A percentile compares a stretch with the other conserved stretches of the same genome.
These are phyloP conservation scores for Lota lota DNA, from an alignment of 2,113 vertebrate species.

Conservation along the genomic window DNA sequence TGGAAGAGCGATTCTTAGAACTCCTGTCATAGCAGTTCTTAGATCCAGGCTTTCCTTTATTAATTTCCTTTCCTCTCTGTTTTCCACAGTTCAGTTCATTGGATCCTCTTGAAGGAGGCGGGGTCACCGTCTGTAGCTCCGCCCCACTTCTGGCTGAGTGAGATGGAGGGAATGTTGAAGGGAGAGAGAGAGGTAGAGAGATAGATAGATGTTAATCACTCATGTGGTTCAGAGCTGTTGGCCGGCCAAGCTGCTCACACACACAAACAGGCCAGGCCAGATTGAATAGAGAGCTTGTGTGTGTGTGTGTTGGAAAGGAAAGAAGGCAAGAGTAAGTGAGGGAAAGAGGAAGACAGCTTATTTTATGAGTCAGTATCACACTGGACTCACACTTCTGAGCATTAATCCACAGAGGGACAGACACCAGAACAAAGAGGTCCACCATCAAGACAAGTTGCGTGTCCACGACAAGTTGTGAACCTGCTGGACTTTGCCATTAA, in stretches of 20 bases:
- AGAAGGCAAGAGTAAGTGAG: not conserved
- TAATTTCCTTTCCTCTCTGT: slow-evolving; percentile 37
- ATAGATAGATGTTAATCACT: slow-evolving; percentile 72
- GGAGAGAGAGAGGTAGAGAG: not conserved
- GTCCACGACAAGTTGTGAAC: no score
- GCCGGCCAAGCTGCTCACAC: slow-evolving; percentile 27
- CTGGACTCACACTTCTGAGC: not conserved
- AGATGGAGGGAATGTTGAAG: slow-evolving; percentile 36
- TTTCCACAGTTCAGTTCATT: not conserved
- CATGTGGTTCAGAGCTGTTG: slow-evolving; percentile 56
- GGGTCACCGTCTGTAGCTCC: slow-evolving; percentile 20
- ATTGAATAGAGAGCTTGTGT: no score
- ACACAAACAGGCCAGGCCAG: slow-evolving; percentile 1
- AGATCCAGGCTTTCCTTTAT: slow-evolving; percentile 39
- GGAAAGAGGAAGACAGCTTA: slow-evolving; percentile 16
- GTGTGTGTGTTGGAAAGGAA: not conserved
- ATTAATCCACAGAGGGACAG: no score
- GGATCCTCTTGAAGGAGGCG: not conserved
- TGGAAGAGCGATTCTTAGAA: slow-evolving; percentile 45
- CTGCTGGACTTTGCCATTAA: no score
- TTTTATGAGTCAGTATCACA: not conserved
- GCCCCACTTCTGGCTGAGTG: slow-evolving; percentile 48
- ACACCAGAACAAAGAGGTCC: no score
- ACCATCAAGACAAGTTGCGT: no score
- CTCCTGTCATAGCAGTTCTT: slow-evolving; percentile 34